Conservation (phyloP, 2,113 vertebrate genomes). For the Rhea pennata region DNA sequence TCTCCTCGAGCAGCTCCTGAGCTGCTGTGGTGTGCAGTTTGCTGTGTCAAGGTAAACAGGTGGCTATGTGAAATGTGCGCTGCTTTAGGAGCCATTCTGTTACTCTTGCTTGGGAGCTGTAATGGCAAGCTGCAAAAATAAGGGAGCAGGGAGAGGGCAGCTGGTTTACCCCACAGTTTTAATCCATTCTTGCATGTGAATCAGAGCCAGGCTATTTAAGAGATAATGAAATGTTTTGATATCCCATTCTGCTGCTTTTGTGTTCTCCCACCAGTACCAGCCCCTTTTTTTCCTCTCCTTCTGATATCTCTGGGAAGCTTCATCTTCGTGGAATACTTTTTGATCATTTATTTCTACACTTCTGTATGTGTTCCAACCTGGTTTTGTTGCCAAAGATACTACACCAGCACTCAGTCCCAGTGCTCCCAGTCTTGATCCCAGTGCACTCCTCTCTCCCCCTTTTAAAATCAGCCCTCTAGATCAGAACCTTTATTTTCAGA, state of each 20-base stretch:
- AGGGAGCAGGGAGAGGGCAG: not conserved
- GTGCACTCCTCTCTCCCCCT: not conserved
- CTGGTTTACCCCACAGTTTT: not conserved
- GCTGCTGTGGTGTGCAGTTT: not conserved
- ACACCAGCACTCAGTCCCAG: not conserved
- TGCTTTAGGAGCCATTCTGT: not conserved
- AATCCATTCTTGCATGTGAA: not conserved
- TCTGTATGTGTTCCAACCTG: not conserved
- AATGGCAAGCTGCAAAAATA: not conserved
- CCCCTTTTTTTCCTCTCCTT: not conserved
- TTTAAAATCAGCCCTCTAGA: not conserved
- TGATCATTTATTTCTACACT: conserved; percentile 3
- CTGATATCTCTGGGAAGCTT: not conserved
- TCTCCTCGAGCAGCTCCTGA: not conserved
- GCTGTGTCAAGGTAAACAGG: not conserved
- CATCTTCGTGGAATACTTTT: not conserved
- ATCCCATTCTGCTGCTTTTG: not conserved
- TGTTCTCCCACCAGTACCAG: not conserved
- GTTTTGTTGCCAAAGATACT: not conserved
- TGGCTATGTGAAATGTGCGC: rapidly evolving
- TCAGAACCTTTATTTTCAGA: not conserved
- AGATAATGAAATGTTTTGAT: not conserved
- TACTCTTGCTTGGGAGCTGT: not conserved
- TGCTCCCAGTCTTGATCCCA: not conserved
- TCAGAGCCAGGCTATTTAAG: not conserved